A percentile compares a stretch with the other conserved stretches of the same genome.
These are phyloP conservation scores for Verasper variegatus DNA, from an alignment of 2,113 vertebrate genomes.

Conservation along the genomic window DNA sequence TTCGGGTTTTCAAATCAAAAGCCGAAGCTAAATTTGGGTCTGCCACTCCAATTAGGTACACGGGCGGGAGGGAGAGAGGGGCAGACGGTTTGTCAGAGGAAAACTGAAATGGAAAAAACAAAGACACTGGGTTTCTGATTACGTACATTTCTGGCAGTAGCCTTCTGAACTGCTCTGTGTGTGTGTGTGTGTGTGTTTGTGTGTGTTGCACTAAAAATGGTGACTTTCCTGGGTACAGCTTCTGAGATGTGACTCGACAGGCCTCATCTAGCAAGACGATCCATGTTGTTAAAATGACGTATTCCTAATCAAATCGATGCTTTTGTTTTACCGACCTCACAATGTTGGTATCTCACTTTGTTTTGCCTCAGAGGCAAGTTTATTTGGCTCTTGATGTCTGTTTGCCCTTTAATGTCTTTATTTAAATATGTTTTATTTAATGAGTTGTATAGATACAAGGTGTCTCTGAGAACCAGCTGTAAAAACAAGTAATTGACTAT, in stretches of 20 bases:
- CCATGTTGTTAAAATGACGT: neutral
- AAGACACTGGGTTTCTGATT: constrained; percentile 30
- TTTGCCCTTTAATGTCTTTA: neutral
- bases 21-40: constrained; percentile 45
- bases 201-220: neutral
- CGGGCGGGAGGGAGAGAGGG: neutral
- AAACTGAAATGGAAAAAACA: constrained; percentile 4
- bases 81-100: neutral
- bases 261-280: neutral
- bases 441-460: too few relatives aligned
- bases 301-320: neutral
- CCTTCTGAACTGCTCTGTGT: constrained; percentile 11
- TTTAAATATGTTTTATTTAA: neutral
- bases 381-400: neutral
- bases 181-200: neutral
- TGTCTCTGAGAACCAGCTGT: too few relatives aligned
- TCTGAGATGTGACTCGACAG: constrained; percentile 7
- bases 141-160: neutral
- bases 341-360: neutral
- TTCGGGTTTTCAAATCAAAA: constrained; percentile 44
- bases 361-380: too few relatives aligned
- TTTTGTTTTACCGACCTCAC: neutral
- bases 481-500: too few relatives aligned
- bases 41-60: constrained; percentile 50
- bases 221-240: constrained; percentile 32